These are phyloP conservation scores for Cossypha niveicapilla DNA, from an alignment of 2,797 vertebrate species.

Conservation along the genomic window DNA sequence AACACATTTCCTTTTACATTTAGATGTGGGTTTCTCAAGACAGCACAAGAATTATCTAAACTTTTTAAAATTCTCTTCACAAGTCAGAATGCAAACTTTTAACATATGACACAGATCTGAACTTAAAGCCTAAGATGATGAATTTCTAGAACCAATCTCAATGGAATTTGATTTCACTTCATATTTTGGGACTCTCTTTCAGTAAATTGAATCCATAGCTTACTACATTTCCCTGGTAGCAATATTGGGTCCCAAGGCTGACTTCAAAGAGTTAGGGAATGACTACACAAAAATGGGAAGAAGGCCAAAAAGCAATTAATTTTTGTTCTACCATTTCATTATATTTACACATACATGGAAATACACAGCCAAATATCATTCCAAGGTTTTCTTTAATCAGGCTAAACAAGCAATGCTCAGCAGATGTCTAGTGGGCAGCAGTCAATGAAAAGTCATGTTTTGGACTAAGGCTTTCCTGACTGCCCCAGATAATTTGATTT, in stretches of 20 bases:
- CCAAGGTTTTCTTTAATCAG: not conserved
- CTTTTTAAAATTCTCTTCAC: not conserved
- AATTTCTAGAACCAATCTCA: not conserved
- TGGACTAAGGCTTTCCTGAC: not conserved
- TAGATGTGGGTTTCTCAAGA: not conserved
- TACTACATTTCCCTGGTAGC: not conserved
- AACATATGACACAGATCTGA: not conserved
- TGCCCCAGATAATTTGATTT: not conserved
- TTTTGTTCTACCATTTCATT: not conserved
- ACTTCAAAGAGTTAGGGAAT: not conserved
- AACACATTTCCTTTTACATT: not conserved
- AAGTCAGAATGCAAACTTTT: not conserved
- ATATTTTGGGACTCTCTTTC: not conserved
- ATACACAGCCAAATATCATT: not conserved
- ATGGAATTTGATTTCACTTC: not conserved
- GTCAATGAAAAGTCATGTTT: not conserved
- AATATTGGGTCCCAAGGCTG: not conserved
- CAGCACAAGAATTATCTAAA: not conserved
- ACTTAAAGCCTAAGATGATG: not conserved
- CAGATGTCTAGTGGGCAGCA: not conserved
- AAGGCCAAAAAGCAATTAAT: not conserved
- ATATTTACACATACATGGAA: slow-evolving; percentile 6
- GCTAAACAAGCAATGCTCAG: not conserved
- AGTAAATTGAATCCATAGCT: not conserved
- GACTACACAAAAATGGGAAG: not conserved